Conservation (phyloP, 2,888 invertebrate species). For the Orchesella flavescens region DNA sequence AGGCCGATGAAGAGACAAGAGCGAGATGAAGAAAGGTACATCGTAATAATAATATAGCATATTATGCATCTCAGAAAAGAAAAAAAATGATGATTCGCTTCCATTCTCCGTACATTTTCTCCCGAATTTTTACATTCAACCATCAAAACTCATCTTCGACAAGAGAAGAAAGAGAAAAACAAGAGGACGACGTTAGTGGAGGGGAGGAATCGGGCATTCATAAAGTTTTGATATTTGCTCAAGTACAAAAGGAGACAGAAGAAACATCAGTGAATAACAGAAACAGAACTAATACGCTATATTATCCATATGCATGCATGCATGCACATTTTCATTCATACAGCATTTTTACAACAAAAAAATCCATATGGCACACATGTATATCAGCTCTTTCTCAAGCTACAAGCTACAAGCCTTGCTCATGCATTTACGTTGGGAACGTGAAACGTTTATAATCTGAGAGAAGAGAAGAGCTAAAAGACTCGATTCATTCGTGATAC, state of each 20-base stretch:
- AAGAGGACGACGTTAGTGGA: neutral
- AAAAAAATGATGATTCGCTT: constrained; percentile 17
- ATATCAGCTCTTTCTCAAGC: no score
- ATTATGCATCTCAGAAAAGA: constrained; percentile 25
- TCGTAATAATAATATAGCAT: constrained; percentile 27
- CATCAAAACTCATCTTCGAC: constrained; percentile 44
- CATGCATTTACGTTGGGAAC: neutral
- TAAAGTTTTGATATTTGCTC: constrained; percentile 45
- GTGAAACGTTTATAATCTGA: constrained; percentile 20
- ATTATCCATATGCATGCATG: constrained; percentile 29
- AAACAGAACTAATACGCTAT: constrained; percentile 32
- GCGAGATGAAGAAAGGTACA: constrained; percentile 21
- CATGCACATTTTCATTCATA: constrained; percentile 34
- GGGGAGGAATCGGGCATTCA: constrained; percentile 41
- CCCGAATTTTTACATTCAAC: constrained; percentile 7
- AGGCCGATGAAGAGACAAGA: neutral
- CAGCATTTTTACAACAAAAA: constrained; percentile 26
- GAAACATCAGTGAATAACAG: constrained; percentile 26
- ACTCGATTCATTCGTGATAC: constrained; percentile 34
- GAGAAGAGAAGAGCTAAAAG: constrained; percentile 3
- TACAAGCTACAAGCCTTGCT: neutral
- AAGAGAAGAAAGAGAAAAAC: constrained; percentile 3
- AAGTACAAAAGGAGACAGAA: constrained; percentile 15
- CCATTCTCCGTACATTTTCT: neutral
- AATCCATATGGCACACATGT: constrained; percentile 9